Percentiles rank a stretch among this genome's conserved stretches.
These are phyloP conservation scores for Pachliopta kotzebuea DNA, from an alignment of 2,888 invertebrate genomes.

Conservation along the genomic window DNA sequence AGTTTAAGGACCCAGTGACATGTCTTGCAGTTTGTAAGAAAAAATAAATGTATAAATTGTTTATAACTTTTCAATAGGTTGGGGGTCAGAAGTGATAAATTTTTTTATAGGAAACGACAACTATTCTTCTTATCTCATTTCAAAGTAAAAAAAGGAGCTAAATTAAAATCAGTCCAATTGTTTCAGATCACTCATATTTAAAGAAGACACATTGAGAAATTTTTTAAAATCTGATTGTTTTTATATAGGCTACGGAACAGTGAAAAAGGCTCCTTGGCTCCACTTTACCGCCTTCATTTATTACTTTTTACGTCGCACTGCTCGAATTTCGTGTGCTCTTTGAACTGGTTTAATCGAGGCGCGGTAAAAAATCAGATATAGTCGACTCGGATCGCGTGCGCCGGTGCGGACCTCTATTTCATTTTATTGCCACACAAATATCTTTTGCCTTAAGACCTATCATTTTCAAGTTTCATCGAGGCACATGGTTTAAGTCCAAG, in stretches of 20 bases:
- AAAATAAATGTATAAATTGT: too few species aligned
- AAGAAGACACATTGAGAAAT: too few species aligned
- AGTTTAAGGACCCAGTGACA: too few species aligned
- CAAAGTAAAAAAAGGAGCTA: too few species aligned
- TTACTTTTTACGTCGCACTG: constrained; percentile 49
- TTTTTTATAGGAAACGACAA: too few species aligned
- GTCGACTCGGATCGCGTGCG: constrained; percentile 52
- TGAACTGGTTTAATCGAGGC: constrained; percentile 69
- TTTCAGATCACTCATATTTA: too few species aligned
- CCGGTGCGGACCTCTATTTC: constrained; percentile 59
- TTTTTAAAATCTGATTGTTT: not conserved
- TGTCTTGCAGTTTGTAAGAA: too few species aligned
- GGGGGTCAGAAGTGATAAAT: too few species aligned
- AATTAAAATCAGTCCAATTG: too few species aligned
- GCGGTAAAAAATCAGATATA: constrained; percentile 59
- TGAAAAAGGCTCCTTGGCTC: not conserved
- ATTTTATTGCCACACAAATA: constrained; percentile 49
- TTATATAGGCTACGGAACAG: constrained; percentile 19
- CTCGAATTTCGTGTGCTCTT: constrained; percentile 67
- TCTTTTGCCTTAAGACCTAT: constrained; percentile 32
- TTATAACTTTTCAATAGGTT: too few species aligned
- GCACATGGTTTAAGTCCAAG: not conserved
- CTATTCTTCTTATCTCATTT: too few species aligned
- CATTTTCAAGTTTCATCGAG: constrained; percentile 13
- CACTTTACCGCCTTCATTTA: constrained; percentile 36